Conservation (phyloP, 2,113 vertebrate species). For the Mesembrinibis cayennensis region DNA sequence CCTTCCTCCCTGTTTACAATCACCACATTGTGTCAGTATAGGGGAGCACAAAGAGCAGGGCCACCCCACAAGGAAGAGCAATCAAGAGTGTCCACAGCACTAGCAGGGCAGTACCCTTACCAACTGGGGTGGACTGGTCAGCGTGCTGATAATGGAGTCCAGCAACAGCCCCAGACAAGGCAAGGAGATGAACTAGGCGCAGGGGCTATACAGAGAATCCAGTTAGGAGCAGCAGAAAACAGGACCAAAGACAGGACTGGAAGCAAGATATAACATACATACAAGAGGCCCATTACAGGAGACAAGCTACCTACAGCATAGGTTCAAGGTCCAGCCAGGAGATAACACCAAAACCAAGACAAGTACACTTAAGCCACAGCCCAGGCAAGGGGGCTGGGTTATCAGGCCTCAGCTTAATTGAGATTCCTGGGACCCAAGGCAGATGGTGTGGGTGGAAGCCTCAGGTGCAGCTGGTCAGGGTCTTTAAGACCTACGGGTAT, state of each 20-base stretch:
- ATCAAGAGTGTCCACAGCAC: background rate
- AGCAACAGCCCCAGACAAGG: background rate
- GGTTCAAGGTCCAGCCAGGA: background rate
- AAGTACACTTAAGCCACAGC: background rate
- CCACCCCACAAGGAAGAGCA: background rate
- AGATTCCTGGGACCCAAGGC: background rate
- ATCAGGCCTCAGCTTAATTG: background rate
- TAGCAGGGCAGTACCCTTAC: background rate
- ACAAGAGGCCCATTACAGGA: background rate
- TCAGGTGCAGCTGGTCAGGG: background rate
- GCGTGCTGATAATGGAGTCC: background rate
- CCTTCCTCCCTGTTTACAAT: background rate
- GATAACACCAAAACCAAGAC: background rate
- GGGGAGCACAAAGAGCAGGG: background rate
- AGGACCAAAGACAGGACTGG: background rate
- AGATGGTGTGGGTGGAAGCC: background rate
- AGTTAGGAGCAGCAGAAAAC: background rate
- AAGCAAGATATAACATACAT: background rate
- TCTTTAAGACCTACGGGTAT: background rate
- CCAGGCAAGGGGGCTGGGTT: accelerated
- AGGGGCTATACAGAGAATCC: background rate
- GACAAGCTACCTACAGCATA: background rate
- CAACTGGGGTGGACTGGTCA: background rate
- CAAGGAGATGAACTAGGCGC: background rate
- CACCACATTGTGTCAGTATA: background rate